Conservation (phyloP, 2,113 vertebrate genomes). For the Saccopteryx leptura region DNA sequence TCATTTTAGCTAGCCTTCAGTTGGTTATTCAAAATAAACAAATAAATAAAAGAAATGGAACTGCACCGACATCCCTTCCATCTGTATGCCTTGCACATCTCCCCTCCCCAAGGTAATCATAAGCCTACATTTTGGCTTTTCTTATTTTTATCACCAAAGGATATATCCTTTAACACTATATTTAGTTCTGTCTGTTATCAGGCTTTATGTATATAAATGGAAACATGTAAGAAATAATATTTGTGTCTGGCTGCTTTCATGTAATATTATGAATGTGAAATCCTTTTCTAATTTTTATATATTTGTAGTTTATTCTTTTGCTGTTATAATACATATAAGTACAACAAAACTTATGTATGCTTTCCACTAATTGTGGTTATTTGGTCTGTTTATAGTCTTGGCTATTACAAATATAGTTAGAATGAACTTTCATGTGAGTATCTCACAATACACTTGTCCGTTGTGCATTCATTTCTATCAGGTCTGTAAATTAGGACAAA, state of each 20-base stretch:
- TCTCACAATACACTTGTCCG: not conserved
- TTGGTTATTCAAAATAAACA: no score
- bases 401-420: not conserved
- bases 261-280: not conserved
- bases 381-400: not conserved
- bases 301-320: not conserved
- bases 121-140: not conserved
- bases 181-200: not conserved
- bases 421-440: not conserved
- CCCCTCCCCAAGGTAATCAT: not conserved
- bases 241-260: not conserved
- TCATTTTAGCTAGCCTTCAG: no score
- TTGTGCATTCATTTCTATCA: not conserved
- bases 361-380: not conserved
- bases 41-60: not conserved
- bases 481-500: not conserved
- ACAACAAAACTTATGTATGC: not conserved
- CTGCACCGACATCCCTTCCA: fast-evolving
- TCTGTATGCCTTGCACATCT: fast-evolving
- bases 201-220: not conserved
- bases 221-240: not conserved
- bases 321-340: not conserved
- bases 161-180: not conserved
- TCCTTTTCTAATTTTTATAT: not conserved
- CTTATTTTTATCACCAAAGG: not conserved